Base-by-base conservation (phyloP, 2,888 invertebrate genomes). In the Deladenus siricidicola region DNA sequence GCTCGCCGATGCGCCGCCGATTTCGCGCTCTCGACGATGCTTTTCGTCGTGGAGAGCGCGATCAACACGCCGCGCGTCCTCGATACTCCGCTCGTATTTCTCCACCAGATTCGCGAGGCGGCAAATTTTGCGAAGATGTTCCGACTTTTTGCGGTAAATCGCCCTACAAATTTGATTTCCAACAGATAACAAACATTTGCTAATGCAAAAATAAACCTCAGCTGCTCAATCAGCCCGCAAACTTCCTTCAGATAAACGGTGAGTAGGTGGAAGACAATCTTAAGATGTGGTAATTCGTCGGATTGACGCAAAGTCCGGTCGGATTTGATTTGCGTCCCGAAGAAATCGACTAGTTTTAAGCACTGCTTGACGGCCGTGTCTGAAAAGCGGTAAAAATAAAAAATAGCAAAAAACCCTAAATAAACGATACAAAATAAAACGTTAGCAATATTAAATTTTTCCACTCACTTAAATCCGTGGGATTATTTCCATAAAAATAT, bases 41-140 rank as follows among this genome's bases (percentile, higher is more conserved):
- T n/a, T n/a, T n/a, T n/a, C n/a, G n/a, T n/a, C 39, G 39, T 10
- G 8, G 8, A 34, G 39, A 10, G 6, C 39, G 39, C 39, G 39
- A 10, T 34, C 39, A 14, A 14, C 39, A 14, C 39, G 39, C 6
- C 14, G 39, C 39, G 39, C 39, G 39, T 34, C 55, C 10, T 57
- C 62, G 14, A 69, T 28, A 30, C 39, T 57, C 21, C 54, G n/a
- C 44, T 56, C 55, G 43, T 68, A 66, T 44, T 65, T 55, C 2
- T 71, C 63, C n/a, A 71, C 69, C 17, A 69, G 58, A 28, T 66
- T 71, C 21, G 62, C 69, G 23, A 69, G 49, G 17, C 69, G 68
- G 26, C 69, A 69, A 14, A 71, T 57, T 26, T 48, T 42, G 8
- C 66, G 47, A 26, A 69, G 47, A 39, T 62, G 62, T 24, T 61